A percentile compares a stretch with the other conserved stretches of the same genome.
Evolutionary conservation across 2,113 vertebrate genomes (phyloP).

Genomic region (Petrocephalus zakoni): DNA sequence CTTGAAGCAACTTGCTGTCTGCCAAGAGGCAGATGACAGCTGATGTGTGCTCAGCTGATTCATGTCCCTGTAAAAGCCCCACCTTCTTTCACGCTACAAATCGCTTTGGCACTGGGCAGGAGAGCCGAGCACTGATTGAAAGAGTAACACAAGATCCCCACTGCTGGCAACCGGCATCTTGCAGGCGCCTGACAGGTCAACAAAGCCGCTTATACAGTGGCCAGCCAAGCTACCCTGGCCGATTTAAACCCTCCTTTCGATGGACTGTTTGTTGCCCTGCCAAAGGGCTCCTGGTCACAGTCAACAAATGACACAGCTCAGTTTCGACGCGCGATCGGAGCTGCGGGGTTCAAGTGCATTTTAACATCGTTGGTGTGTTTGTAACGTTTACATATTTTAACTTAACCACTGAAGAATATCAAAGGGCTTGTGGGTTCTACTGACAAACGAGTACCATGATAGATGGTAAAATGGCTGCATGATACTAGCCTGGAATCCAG

Average conservation of each 20-base stretch:
- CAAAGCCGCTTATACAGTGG: background rate
- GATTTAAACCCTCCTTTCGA: background rate
- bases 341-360: constrained; percentile 4
- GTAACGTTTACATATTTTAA: background rate
- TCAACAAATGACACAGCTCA: background rate
- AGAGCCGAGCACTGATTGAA: constrained; percentile 1
- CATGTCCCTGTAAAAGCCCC: background rate
- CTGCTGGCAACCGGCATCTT: constrained; percentile 2
- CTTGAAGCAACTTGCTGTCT: background rate
- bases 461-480: background rate
- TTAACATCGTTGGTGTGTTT: background rate
- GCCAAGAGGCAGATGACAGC: background rate
- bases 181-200: constrained; percentile 2
- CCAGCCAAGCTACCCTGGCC: background rate
- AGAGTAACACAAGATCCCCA: constrained; percentile 10
- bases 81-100: constrained; percentile 8
- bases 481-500: background rate
- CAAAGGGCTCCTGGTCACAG: constrained; percentile 8
- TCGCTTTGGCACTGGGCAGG: constrained; percentile 1
- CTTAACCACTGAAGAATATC: background rate
- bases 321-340: background rate
- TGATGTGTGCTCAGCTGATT: constrained; percentile 7
- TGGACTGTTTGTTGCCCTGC: background rate
- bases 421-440: background rate
- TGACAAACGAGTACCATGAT: background rate